phyloP scores from a whole-genome alignment of 1,140 invertebrate species.

The Drosophila ananassae region DNA sequence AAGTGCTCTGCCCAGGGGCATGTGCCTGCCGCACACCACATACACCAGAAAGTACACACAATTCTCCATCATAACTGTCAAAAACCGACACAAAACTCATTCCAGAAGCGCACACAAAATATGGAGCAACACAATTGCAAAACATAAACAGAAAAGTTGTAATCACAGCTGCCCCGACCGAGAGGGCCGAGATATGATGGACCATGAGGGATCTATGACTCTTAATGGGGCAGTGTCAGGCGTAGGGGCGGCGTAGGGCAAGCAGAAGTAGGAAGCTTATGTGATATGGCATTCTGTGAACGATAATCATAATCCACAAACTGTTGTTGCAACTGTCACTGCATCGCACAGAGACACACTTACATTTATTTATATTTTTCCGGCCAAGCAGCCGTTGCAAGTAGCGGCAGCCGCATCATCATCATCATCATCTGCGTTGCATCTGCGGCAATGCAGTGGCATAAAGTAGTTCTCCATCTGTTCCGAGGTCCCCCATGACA shows the following conservation, averaged over 20 bases:
- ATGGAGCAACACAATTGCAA: constrained; percentile 64
- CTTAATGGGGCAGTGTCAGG: constrained; percentile 9
- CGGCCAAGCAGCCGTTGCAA: constrained; percentile 61
- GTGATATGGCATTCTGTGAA: constrained; percentile 10
- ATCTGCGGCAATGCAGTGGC: constrained; percentile 16
- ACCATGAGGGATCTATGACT: constrained; percentile 31
- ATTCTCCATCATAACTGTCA: constrained; percentile 80
- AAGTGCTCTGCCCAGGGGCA: constrained; percentile 66
- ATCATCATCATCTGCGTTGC: constrained; percentile 25
- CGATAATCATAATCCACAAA: constrained; percentile 46
- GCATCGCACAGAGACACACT: background rate
- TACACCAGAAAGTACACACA: constrained; percentile 21
- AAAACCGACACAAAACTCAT: constrained; percentile 74
- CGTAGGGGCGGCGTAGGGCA: background rate
- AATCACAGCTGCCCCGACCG: constrained; percentile 74
- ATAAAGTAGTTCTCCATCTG: constrained; percentile 17
- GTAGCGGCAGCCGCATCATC: constrained; percentile 15
- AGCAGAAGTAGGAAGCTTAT: background rate
- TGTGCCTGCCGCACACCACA: constrained; percentile 34
- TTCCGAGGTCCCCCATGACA: constrained; percentile 31
- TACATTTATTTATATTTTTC: constrained; percentile 67
- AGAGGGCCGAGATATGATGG: constrained; percentile 49
- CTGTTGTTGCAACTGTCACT: constrained; percentile 52
- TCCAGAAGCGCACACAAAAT: constrained; percentile 22
- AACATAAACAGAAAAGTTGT: constrained; percentile 79